Percentiles rank a stretch among this genome's conserved stretches.
These are phyloP conservation scores for Otus sunia DNA, from an alignment of 2,113 vertebrate species.

Conservation along the genomic window DNA sequence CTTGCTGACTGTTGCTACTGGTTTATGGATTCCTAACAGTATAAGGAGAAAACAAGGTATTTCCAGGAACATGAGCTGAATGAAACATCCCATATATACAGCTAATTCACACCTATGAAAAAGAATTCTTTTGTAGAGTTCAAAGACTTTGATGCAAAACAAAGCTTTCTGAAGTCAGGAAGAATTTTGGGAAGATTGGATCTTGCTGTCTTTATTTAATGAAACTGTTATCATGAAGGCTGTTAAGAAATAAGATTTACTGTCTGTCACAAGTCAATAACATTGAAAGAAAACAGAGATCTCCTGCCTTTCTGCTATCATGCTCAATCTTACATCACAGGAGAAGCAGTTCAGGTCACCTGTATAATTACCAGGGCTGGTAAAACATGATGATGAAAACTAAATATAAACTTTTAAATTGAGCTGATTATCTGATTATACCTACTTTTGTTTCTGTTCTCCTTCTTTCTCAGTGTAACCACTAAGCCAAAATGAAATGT, in stretches of 20 bases:
- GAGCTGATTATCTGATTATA: not conserved
- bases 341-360: not conserved
- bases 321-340: not conserved
- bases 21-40: not conserved
- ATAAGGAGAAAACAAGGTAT: not conserved
- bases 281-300: not conserved
- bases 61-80: not conserved
- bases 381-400: not conserved
- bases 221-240: not conserved
- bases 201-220: not conserved
- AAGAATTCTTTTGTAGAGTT: not conserved
- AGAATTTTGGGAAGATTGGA: not conserved
- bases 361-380: not conserved
- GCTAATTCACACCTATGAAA: not conserved
- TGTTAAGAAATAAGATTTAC: not conserved
- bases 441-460: not conserved
- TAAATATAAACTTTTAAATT: not conserved
- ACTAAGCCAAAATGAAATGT: not conserved
- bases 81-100: not conserved
- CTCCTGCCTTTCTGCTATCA: not conserved
- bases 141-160: not conserved
- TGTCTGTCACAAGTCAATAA: not conserved
- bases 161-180: not conserved
- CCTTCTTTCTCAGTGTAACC: not conserved
- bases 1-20: not conserved